Conservation (phyloP, 2,888 invertebrate species). For the Campoplex nolae region DNA sequence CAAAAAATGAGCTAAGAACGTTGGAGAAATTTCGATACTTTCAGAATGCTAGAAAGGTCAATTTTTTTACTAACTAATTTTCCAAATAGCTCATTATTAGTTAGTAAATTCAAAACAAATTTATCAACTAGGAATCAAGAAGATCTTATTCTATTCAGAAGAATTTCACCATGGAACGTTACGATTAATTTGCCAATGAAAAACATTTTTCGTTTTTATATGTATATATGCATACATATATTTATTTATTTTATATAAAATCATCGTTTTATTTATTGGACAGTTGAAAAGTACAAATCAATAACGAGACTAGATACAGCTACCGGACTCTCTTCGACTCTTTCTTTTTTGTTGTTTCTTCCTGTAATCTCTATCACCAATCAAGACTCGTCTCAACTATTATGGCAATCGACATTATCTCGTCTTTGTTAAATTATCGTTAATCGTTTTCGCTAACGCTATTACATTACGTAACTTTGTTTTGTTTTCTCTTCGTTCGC, state of each 20-base stretch:
- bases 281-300: slow-evolving; percentile 82
- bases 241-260: slow-evolving; percentile 63
- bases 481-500: slow-evolving; percentile 7
- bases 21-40: not conserved
- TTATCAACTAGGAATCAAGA: no score
- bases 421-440: slow-evolving; percentile 67
- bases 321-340: slow-evolving; percentile 75
- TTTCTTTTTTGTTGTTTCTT: slow-evolving; percentile 48
- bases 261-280: slow-evolving; percentile 76
- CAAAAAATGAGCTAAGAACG: not conserved
- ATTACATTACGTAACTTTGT: slow-evolving; percentile 41
- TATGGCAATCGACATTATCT: slow-evolving; percentile 72
- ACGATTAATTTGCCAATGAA: not conserved
- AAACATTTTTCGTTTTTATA: slow-evolving; percentile 11
- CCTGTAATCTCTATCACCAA: slow-evolving; percentile 70
- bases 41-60: not conserved
- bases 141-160: not conserved
- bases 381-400: slow-evolving; percentile 72
- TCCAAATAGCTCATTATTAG: no score
- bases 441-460: slow-evolving; percentile 54
- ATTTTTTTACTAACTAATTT: no score
- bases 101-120: no score
- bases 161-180: not conserved
- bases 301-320: slow-evolving; percentile 81
- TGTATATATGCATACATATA: slow-evolving; percentile 6